phyloP scores from a whole-genome alignment of 2,888 invertebrate genomes.

The Poecilus cupreus region DNA sequence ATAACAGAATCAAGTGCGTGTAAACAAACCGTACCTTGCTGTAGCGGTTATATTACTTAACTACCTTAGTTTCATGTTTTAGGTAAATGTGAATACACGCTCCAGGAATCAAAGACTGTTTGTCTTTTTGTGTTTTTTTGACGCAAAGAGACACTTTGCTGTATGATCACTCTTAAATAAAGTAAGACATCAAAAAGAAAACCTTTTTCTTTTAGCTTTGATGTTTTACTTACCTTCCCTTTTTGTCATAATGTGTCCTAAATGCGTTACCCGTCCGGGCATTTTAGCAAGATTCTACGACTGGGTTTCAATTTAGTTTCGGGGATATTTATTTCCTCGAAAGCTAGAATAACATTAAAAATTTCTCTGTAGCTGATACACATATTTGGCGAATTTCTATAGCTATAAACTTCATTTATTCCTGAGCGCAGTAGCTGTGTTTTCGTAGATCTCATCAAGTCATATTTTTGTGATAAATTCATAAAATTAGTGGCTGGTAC shows the following conservation, averaged over 20 bases:
- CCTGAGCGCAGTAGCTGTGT: too few relatives aligned
- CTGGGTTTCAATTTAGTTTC: too few relatives aligned
- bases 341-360: too few relatives aligned
- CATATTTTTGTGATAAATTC: too few relatives aligned
- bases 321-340: too few relatives aligned
- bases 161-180: slow-evolving; percentile 33
- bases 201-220: slow-evolving; percentile 25
- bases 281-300: too few relatives aligned
- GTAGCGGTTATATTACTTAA: slow-evolving; percentile 12
- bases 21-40: slow-evolving; percentile 18
- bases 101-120: slow-evolving; percentile 14
- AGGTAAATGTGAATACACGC: slow-evolving; percentile 27
- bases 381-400: too few relatives aligned
- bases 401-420: too few relatives aligned
- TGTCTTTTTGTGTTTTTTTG: background rate
- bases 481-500: too few relatives aligned
- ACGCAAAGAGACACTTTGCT: slow-evolving; percentile 18
- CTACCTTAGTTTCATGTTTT: slow-evolving; percentile 16
- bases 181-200: slow-evolving; percentile 22
- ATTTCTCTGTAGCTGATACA: too few relatives aligned
- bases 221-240: background rate
- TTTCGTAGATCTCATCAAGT: too few relatives aligned
- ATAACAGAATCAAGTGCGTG: slow-evolving; percentile 7
- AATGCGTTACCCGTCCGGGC: background rate
- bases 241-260: background rate